These are phyloP conservation scores for Rhynchomys soricoides DNA, from an alignment of 2,113 vertebrate genomes.

Conservation along the genomic window DNA sequence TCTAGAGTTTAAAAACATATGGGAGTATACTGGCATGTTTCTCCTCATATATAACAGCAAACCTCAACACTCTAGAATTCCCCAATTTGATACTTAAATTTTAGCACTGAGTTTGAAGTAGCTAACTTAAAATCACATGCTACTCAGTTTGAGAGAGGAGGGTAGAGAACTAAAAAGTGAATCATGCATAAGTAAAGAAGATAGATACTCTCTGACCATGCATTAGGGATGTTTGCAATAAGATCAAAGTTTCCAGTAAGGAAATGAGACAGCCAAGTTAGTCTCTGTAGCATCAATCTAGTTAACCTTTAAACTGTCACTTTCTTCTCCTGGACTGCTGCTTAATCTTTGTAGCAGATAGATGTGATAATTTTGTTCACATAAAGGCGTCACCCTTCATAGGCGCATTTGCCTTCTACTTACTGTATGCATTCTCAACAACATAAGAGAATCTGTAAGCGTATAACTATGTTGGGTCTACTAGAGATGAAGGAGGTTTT, in stretches of 20 bases:
- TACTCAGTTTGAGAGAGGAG: not conserved
- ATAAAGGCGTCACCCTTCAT: not conserved
- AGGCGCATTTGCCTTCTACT: not conserved
- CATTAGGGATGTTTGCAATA: constrained; percentile 6
- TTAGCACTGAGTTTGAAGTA: constrained; percentile 4
- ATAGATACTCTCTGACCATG: not conserved
- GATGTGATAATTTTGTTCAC: not conserved
- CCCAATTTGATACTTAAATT: not conserved
- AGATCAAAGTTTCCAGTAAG: not conserved
- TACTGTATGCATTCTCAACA: not conserved
- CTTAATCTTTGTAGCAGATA: not conserved
- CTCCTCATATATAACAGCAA: not conserved
- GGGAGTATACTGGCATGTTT: not conserved
- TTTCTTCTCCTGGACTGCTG: not conserved
- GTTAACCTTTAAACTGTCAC: not conserved
- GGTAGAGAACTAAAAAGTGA: not conserved
- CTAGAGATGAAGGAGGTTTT: not conserved
- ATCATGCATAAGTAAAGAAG: not conserved
- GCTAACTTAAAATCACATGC: not conserved
- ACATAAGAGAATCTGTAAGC: not conserved
- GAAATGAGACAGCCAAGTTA: not conserved
- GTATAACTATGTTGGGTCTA: not conserved
- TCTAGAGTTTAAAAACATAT: not conserved
- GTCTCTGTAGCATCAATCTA: not conserved
- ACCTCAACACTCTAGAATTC: not conserved